Conservation (phyloP, 2,113 vertebrate genomes). For the Odocoileus hemionus region DNA sequence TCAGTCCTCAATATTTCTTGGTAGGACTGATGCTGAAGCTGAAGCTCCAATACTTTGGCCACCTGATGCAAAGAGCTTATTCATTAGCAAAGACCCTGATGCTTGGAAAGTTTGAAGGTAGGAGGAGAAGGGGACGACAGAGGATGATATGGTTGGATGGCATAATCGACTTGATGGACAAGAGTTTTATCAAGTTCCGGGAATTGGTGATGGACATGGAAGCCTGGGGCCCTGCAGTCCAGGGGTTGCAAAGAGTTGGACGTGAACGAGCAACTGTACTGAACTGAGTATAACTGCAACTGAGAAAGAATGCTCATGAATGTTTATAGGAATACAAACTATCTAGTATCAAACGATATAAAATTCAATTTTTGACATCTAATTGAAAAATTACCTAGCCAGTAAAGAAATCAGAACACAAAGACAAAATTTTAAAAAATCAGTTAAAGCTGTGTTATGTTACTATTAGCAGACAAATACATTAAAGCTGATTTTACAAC, state of each 20-base stretch:
- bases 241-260: not conserved
- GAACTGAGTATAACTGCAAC: not conserved
- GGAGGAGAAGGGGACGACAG: not conserved
- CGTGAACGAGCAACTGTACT: not conserved
- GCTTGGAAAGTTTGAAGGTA: not conserved
- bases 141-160: not conserved
- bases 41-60: not conserved
- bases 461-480: not conserved
- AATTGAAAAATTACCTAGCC: not conserved
- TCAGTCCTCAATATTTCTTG: not conserved
- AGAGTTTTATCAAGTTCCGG: not conserved
- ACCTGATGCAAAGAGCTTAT: not conserved
- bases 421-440: not conserved
- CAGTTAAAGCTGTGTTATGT: not conserved
- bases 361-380: not conserved
- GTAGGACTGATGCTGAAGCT: not conserved
- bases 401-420: not conserved
- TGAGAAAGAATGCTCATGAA: not conserved
- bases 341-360: not conserved
- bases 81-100: not conserved
- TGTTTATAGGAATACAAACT: not conserved
- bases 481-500: not conserved
- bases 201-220: not conserved
- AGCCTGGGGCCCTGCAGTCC: not conserved
- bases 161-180: not conserved